phyloP scores from a whole-genome alignment of 2,888 invertebrate species.

The Meteorus colon region DNA sequence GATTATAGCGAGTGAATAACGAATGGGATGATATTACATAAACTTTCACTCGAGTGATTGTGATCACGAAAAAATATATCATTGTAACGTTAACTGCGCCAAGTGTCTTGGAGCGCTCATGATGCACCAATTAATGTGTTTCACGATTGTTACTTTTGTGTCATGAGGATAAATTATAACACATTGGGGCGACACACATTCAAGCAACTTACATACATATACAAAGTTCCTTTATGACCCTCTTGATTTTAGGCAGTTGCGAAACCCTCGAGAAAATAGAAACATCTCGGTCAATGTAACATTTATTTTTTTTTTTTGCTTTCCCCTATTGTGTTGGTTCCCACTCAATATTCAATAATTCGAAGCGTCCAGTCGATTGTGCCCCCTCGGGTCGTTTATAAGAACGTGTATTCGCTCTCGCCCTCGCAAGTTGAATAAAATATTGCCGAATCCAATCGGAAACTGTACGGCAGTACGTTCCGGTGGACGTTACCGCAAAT shows the following conservation, averaged over 20 bases:
- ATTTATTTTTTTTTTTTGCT: constrained; percentile 15
- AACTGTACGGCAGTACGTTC: constrained; percentile 62
- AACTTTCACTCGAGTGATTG: constrained; percentile 31
- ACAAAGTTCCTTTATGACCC: not conserved
- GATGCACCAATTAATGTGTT: constrained; percentile 41
- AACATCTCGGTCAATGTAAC: constrained; percentile 17
- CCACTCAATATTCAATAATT: constrained; percentile 63
- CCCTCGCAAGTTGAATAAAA: constrained; percentile 57
- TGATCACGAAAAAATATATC: constrained; percentile 36
- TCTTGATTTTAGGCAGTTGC: not conserved
- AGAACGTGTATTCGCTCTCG: not conserved
- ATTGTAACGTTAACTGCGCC: constrained; percentile 35
- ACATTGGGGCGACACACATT: constrained; percentile 24
- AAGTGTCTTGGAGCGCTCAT: constrained; percentile 28
- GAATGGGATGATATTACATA: constrained; percentile 30
- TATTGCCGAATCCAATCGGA: constrained; percentile 69
- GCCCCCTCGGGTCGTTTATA: constrained; percentile 6
- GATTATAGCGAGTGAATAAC: constrained; percentile 32
- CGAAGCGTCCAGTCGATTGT: constrained; percentile 31
- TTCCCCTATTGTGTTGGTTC: constrained; percentile 38
- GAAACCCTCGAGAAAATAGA: constrained; percentile 24
- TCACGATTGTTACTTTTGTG: constrained; percentile 38
- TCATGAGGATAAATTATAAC: constrained; percentile 40
- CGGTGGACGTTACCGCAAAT: constrained; percentile 62
- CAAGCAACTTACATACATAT: not conserved